phyloP scores from a whole-genome alignment of 2,797 vertebrate species.

The Falco cherrug region DNA sequence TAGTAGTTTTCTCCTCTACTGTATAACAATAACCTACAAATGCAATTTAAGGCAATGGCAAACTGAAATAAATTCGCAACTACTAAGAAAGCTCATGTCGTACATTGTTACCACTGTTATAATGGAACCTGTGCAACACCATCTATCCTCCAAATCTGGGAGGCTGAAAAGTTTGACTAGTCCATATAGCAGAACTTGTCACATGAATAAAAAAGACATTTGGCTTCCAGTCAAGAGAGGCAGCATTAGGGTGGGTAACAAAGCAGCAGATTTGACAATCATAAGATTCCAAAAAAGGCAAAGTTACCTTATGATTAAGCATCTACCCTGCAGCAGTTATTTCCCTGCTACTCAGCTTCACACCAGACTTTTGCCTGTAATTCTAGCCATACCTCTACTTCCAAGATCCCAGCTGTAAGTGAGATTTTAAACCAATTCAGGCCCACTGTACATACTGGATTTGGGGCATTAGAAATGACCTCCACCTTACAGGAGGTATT shows the following conservation, averaged over 20 bases:
- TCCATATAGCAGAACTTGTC: background rate
- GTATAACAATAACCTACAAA: background rate
- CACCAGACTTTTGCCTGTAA: background rate
- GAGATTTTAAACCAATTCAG: background rate
- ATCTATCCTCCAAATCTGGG: background rate
- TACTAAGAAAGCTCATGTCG: background rate
- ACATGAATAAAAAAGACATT: background rate
- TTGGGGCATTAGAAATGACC: background rate
- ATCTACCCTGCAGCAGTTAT: background rate
- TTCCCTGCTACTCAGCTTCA: background rate
- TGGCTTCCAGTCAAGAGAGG: background rate
- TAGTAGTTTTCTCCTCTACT: background rate
- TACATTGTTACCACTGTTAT: background rate
- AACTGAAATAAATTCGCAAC: background rate
- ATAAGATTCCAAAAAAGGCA: rapidly evolving
- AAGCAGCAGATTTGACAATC: background rate
- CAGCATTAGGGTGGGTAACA: background rate
- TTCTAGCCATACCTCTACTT: background rate
- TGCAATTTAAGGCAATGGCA: background rate
- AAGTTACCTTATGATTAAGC: background rate
- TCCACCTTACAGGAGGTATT: background rate
- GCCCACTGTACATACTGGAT: background rate
- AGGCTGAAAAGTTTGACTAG: background rate
- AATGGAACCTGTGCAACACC: background rate
- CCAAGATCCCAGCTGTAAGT: background rate